These are phyloP conservation scores for Portunus trituberculatus DNA, from an alignment of 1,140 invertebrate genomes.

Conservation along the genomic window DNA sequence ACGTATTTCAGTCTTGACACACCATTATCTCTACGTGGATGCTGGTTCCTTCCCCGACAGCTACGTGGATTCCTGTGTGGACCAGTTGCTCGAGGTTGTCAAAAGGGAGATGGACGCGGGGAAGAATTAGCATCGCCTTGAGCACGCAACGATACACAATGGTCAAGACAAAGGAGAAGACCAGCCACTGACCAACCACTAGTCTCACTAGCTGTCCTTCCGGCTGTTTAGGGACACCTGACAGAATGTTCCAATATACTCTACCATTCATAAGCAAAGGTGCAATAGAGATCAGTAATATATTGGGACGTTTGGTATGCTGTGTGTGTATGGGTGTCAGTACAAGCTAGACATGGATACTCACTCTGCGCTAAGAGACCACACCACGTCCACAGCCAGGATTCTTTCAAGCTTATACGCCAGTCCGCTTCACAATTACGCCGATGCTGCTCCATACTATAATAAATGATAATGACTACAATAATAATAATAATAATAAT, in stretches of 20 bases:
- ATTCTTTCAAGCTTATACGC: background rate
- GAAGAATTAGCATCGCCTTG: constrained; percentile 44
- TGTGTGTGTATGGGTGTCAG: too few relatives aligned
- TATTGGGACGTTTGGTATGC: too few relatives aligned
- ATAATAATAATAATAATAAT: too few relatives aligned
- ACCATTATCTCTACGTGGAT: background rate
- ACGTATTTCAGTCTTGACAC: background rate
- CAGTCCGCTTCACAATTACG: background rate
- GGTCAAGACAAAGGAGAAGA: background rate
- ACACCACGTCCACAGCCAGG: background rate
- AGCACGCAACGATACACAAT: constrained; percentile 13
- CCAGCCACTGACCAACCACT: constrained; percentile 18
- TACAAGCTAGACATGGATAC: background rate
- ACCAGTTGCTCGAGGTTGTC: constrained; percentile 39
- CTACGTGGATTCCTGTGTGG: constrained; percentile 6
- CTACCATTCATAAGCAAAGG: too few relatives aligned
- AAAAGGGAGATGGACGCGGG: background rate
- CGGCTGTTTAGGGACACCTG: background rate
- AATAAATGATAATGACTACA: too few relatives aligned
- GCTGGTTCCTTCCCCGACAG: background rate
- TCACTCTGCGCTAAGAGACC: background rate
- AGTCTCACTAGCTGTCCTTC: background rate
- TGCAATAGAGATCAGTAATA: too few relatives aligned
- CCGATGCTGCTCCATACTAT: background rate
- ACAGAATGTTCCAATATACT: background rate